Evolutionary conservation across 1,140 invertebrate species (phyloP).

Genomic region (Kradibia gibbosae): DNA sequence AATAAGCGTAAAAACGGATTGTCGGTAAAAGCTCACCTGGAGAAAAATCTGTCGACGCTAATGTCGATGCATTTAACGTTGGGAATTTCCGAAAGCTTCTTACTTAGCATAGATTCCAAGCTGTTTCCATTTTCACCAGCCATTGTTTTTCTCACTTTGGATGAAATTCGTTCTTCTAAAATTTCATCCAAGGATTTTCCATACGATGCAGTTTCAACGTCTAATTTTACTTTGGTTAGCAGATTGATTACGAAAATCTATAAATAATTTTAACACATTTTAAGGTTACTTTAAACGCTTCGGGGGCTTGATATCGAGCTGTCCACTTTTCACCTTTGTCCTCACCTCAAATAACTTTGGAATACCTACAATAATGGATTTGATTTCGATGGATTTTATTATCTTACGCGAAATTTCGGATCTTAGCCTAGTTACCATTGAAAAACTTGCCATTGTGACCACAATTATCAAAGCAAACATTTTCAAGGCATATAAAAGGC

Average conservation of each 20-base stretch:
- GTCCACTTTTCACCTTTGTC: no score
- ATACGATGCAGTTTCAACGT: neutral
- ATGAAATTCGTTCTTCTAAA: neutral
- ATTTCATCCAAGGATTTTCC: conserved; percentile 13
- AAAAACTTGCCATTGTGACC: no score
- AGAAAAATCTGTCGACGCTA: conserved; percentile 57
- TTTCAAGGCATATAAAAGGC: no score
- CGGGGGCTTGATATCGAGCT: no score
- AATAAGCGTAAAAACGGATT: neutral
- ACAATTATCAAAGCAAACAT: no score
- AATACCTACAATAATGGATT: no score
- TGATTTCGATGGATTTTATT: no score
- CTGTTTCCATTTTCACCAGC: neutral
- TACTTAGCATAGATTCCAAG: neutral
- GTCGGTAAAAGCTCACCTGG: conserved; percentile 52
- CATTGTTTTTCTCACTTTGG: neutral
- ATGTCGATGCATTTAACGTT: conserved; percentile 56
- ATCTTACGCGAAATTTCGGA: no score
- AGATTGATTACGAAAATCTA: conserved; percentile 62
- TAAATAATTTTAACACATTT: neutral
- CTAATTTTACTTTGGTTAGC: neutral
- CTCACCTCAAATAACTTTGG: no score
- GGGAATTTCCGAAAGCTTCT: neutral
- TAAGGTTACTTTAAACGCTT: neutral
- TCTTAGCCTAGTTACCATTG: no score